Base-by-base conservation (phyloP, 2,888 invertebrate species). In the Thymelicus acteon region DNA sequence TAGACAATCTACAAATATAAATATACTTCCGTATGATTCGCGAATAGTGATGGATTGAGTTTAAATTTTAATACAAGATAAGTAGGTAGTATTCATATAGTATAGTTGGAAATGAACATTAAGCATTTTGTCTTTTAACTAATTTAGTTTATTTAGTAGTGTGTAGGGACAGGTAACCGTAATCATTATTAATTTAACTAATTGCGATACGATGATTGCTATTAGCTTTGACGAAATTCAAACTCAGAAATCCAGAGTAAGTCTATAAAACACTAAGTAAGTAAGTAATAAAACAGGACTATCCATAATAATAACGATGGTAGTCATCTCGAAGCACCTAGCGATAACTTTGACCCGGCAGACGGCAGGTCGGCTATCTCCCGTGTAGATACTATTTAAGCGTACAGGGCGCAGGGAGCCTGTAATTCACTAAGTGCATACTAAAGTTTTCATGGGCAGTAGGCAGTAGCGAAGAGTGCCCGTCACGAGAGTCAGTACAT, bases 381-480 rank as follows among this genome's bases (percentile, higher is more conserved):
- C n/a, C 63, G n/a, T 70, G 70, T 70, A 54, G 54, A 54, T 24
- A 70, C 48, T 60, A 60, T 69, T 69, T 63, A 64, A 70, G 64
- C 48, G 64, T 64, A 70, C 47, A 58, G 70, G 31, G 49, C 70
- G 49, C 64, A 64, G 54, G 60, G 52, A 70, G 70, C 64, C 70
- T 70, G 70, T 70, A 70, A 70, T 70, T 70, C 60, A 60, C 70
- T 70, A 70, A 70, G 70, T 70, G 64, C 70, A 70, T 70, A 64
- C 70, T 70, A 70, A 70, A 70, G 70, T 70, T 70, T 64, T 64
- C 40, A 40, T 49, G 40, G 54, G 60, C 40, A 52, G 63, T 58
- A 58, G 54, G 60, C 40, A 52, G 63, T 58, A 58, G 52, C 69
- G 31, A 24, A 13, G 31, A 48, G 37, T 68, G 52, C 47, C 57